Evolutionary conservation across 2,113 vertebrate genomes (phyloP), one percentile per base, ranked within the genome.

Genomic region (Phoxinus phoxinus): DNA sequence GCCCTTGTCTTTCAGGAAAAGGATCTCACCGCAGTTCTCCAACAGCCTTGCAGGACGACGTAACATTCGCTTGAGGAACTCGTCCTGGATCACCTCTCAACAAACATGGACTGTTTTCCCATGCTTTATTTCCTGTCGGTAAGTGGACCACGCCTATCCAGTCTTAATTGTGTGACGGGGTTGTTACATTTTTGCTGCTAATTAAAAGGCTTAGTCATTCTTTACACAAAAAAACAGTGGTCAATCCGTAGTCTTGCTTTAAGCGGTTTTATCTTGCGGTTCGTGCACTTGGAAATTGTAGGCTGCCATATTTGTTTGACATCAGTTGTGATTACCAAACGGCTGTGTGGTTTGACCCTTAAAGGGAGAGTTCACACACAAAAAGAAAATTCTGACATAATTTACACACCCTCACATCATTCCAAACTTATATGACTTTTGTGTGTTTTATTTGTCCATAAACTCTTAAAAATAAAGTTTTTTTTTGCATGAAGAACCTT

Each of bases 61-160:
- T 95, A 95, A 94, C 94, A 95, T 96, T 97, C 96, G 90, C 92
- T 95, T 94, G 94, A 96, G 93, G 93, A 96, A 93, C 94, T 90
- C 94, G 94, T 95, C 94, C 95, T 94, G 94, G 91, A 93, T 94
- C 93, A 94, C 94, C 95, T 95, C 94, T 95, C 96, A 94, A 97
- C 96, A 98, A 99, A 96, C 97, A 99, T 99, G 97, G 97, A 97
- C 97, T 98, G 97, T 99, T 97, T 97, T 96, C 96, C 95, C 95
- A 96, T 97, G 96, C 96, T 97, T 96, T 97, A 96, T 96, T 97
- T 96, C 95, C 96, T 98, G 96, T 97, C 97, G 97, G 97, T 99
- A 95, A 98, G 96, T 95, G 95, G 93, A 92, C 91, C 91, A 84
- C 84, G 78, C 83, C 74, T 77, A 88, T 90, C 90, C 75, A 90